phyloP scores from a whole-genome alignment of 2,797 vertebrate genomes.

The Xerus rutilus region DNA sequence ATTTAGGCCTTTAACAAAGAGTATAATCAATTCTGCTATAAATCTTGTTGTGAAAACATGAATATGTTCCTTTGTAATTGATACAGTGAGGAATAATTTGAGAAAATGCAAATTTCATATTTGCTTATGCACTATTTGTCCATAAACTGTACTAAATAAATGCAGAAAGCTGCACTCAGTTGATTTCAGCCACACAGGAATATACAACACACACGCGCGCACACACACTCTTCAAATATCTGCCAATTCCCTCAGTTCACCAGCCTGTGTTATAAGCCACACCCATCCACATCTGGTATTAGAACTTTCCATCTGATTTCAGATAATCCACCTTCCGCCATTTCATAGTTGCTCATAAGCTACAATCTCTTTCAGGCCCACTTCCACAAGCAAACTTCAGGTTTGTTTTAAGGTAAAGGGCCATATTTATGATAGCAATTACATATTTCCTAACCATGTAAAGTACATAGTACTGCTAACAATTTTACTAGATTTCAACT shows the following conservation, averaged over 20 bases:
- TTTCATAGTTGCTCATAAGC: not conserved
- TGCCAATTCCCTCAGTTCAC: slow-evolving; percentile 10
- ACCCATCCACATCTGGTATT: not conserved
- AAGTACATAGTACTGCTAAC: not conserved
- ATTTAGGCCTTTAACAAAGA: not conserved
- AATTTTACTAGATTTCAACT: not conserved
- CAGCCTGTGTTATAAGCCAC: not conserved
- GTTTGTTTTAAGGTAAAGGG: not conserved
- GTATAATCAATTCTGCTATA: not conserved
- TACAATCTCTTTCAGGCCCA: not conserved
- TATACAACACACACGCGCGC: not conserved
- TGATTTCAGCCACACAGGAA: not conserved
- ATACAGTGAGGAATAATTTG: not conserved
- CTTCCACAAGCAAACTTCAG: not conserved
- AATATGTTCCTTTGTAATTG: not conserved
- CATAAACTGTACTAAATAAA: not conserved
- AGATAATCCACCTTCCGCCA: not conserved
- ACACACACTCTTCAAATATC: not conserved
- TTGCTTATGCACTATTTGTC: not conserved
- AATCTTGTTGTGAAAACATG: not conserved
- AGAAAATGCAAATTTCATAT: not conserved
- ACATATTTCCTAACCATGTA: not conserved
- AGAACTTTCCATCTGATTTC: not conserved
- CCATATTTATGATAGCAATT: not conserved
- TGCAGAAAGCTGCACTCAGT: not conserved